Base-by-base conservation (phyloP, 2,113 vertebrate genomes). In the Panthera leo region DNA sequence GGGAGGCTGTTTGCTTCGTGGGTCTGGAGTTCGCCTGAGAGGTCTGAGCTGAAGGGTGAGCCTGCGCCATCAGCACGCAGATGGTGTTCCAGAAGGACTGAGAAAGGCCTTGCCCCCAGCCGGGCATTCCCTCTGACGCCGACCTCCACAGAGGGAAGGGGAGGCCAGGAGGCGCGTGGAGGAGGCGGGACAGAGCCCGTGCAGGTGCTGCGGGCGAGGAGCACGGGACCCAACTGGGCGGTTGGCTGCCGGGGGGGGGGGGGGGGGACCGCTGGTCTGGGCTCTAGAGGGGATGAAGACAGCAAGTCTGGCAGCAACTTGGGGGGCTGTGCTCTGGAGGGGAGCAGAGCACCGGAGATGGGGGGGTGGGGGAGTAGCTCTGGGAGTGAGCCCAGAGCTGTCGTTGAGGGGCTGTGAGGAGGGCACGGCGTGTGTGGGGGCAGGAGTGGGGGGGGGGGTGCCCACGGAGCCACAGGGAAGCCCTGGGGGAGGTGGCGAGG, bases 1-100 rank as follows among this genome's bases (percentile, higher is more conserved):
- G 7, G 21, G 7, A 65, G 67, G 21, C 16, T 2, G 12, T 16
- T 2, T 51, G 79, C n/a, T 5, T 0, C 0, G 1, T 63, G 21
- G 27, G 19, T 27, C 21, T 73, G 27, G 31, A 13, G 4, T 58
- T 79, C 10, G 8, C 0, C 2, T 7, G 48, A 65, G 21, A 36
- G 63, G 68, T 21, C 42, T 2, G 68, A 78, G 51, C 36, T 36
- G 55, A 31, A 48, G 68, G 67, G 63, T 7, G 16, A 25, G 31
- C 29, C 39, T 25, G 34, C 1, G 2, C 55, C 29, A 0, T 31
- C 8, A 12, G 58, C 61, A 5, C 4, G 5, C 19, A 34, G 71
- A 5, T 0, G 7, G 42, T 55, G 0, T 42, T 19, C 53, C 53
- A 63, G 51, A 4, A 12, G 10, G 1, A 7, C 2, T 18, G 55